These are phyloP conservation scores for Enteromius paludinosus DNA, from an alignment of 2,797 vertebrate genomes.

Conservation along the genomic window DNA sequence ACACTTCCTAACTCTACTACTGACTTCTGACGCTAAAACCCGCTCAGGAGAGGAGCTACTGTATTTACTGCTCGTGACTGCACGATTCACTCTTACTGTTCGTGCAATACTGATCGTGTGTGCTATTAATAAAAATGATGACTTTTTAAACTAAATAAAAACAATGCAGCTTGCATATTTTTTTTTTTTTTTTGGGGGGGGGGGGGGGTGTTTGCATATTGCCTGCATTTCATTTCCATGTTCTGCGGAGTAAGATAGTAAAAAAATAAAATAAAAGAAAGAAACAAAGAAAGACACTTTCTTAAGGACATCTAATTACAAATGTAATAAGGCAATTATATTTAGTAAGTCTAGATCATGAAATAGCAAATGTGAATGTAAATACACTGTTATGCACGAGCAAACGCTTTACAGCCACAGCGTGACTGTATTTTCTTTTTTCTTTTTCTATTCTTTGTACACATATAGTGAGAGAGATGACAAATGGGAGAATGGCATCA, in stretches of 20 bases:
- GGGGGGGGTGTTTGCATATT: not conserved
- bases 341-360: no score
- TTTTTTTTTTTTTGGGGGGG: not conserved
- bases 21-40: constrained; percentile 53
- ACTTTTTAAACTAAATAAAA: not conserved
- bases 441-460: no score
- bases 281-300: not conserved
- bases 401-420: not conserved
- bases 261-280: not conserved
- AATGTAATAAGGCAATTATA: not conserved
- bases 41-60: constrained; percentile 48
- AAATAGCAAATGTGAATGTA: not conserved
- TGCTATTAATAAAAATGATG: not conserved
- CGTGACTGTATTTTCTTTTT: not conserved
- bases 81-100: constrained; percentile 26
- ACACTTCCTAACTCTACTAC: not conserved
- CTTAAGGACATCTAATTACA: not conserved
- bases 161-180: not conserved
- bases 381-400: not conserved
- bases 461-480: not conserved
- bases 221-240: not conserved
- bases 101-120: not conserved
- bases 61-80: constrained; percentile 49
- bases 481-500: not conserved
- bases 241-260: not conserved